Base-by-base conservation (phyloP, 2,797 vertebrate species). In the Micropoecilia bifurca region DNA sequence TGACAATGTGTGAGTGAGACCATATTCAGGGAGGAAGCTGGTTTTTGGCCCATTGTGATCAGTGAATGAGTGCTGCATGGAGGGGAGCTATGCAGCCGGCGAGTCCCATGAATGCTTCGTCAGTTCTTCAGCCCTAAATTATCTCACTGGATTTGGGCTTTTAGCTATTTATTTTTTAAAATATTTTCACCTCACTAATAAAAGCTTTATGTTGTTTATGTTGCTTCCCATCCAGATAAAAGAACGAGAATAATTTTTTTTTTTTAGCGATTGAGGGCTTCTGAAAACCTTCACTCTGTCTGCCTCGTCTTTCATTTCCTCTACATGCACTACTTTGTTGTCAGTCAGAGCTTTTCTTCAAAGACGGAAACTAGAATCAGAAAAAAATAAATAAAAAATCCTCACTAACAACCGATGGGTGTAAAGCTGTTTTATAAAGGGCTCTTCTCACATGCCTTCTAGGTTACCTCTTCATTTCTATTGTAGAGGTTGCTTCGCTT, bases 271-370 rank as follows among this genome's bases (percentile, higher is more conserved):
- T 61, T 61, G 76, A 89, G 46, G 79, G 85, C 61, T 86, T 79
- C 81, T 84, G 82, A 91, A 90, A 87, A 61, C 55, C 87, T 77
- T 87, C 68, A 74, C 79, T 79, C 50, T 71, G 45, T 75, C 77
- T 87, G 33, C 59, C 66, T 80, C 80, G 75, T 84, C 81, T 76
- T 68, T 71, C 4, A 46, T 78, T 81, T 81, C 79, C 71, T 83
- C 78, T 59, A 57, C 18, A 18, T 18, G 77, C 71, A 48, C 74
- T 75, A 87, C 86, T 89, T 90, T 92, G 87, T 93, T 91, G 88
- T 90, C 92, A 92, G 82, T 91, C 88, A 85, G 69, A 80, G 83
- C 81, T 83, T 86, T 84, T 90, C 88, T 90, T 93, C 88, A 92
- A 93, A 93, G 76, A 76, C 18, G 14, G 47, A 76, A 41, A 45